Evolutionary conservation across 2,888 invertebrate genomes (phyloP).

Genomic region (Teleiodes luculella): DNA sequence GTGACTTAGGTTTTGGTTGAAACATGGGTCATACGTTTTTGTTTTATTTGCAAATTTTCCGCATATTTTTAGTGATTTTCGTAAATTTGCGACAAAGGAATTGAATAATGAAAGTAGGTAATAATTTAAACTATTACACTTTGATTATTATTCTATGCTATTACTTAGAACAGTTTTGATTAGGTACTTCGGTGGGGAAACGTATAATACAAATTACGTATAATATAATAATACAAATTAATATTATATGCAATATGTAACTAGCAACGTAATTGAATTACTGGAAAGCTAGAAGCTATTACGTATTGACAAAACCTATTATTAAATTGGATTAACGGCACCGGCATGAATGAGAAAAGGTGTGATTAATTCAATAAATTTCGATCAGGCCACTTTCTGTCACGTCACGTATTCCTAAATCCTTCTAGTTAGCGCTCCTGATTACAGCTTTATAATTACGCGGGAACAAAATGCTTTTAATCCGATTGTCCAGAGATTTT

Average conservation of each 20-base stretch:
- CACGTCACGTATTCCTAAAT: slow-evolving; percentile 7
- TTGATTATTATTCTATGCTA: too few relatives aligned
- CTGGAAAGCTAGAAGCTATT: background rate
- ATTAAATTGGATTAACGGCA: background rate
- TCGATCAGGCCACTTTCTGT: background rate
- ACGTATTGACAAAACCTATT: background rate
- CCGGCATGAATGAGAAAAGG: background rate
- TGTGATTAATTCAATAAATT: slow-evolving; percentile 2
- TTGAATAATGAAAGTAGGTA: too few relatives aligned
- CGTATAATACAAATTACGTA: too few relatives aligned
- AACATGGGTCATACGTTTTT: background rate
- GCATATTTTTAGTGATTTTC: background rate
- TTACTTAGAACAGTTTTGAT: too few relatives aligned
- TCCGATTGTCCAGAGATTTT: slow-evolving; percentile 24
- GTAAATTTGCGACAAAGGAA: background rate
- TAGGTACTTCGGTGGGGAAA: too few relatives aligned
- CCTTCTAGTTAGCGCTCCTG: slow-evolving; percentile 25
- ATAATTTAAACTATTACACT: too few relatives aligned
- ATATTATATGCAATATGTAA: too few relatives aligned
- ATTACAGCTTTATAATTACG: slow-evolving; percentile 21
- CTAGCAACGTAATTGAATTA: too few relatives aligned
- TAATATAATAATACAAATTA: too few relatives aligned
- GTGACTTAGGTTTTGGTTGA: background rate
- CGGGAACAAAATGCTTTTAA: slow-evolving; percentile 28
- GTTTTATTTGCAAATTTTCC: background rate